Base-by-base conservation (phyloP, 2,888 invertebrate genomes). In the Clostera curtula region DNA sequence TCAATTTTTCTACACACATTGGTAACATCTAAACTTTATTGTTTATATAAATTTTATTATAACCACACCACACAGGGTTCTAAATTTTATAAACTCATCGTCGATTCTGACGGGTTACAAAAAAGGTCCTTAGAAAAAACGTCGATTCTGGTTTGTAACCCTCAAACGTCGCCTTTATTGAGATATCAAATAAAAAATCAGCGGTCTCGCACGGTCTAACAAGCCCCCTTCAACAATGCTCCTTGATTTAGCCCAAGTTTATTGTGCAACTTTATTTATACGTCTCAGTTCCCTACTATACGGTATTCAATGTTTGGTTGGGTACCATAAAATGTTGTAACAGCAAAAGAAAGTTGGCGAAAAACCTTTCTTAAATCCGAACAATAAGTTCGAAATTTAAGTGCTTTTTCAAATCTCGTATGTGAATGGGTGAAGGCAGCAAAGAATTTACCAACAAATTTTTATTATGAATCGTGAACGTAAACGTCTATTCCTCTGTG, bases 101-200 rank as follows among this genome's bases (percentile, higher is more conserved):
- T 59, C 57, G 55, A 59, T 53, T n/a, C 28, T 40, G 38, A 38
- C 17, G 45, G 51, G 38, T 35, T 36, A 61, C 61, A 58, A 58
- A 59, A 45, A 48, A 61, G 57, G 56, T 52, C 53, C 46, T 49
- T 39, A 37, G 42, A 51, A 62, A 63, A 70, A 68, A 55, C 35
- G 36, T 39, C 53, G 46, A 37, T 64, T 68, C 67, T 53, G 61
- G 64, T 72, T 66, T 56, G 51, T 56, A 64, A 62, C 67, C 75
- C 73, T 64, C 64, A 60, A 65, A 58, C 56, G 60, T 58, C 56
- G 65, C 62, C 62, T 70, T 74, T 79, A 80, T 83, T 80, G 77
- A 79, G 80, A 82, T 80, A 80, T 83, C 80, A 76, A 80, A 82
- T 77, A 80, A 79, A 80, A 79, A 80, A 80, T 82, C 80, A 79